A percentile compares a stretch with the other conserved stretches of the same genome.
phyloP scores from a whole-genome alignment of 2,797 vertebrate species.

The Rhynchotus rufescens region DNA sequence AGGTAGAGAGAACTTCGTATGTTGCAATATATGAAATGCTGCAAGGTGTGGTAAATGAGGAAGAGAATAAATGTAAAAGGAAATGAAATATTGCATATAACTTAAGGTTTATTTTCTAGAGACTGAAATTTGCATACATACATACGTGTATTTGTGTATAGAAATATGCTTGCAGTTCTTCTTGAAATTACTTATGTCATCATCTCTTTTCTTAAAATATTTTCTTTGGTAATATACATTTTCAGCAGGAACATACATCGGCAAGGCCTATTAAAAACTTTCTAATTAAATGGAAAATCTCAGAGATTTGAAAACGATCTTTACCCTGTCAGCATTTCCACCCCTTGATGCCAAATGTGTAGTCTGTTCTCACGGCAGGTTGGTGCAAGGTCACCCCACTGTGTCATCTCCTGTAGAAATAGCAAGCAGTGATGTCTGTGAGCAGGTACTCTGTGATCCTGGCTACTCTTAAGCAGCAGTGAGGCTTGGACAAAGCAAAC shows the following conservation, averaged over 20 bases:
- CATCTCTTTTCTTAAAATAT: not conserved
- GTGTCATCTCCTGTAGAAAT: not conserved
- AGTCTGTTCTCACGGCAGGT: not conserved
- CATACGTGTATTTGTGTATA: no score
- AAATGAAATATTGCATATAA: not conserved
- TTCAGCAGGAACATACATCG: rapidly evolving
- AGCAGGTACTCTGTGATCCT: not conserved
- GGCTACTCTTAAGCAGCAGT: not conserved
- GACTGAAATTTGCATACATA: no score
- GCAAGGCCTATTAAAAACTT: not conserved
- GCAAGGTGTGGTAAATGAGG: not conserved
- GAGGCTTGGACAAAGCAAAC: not conserved
- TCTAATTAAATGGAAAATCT: not conserved
- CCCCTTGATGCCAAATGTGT: not conserved
- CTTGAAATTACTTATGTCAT: not conserved
- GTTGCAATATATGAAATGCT: not conserved
- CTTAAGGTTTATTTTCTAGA: not conserved
- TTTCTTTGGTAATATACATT: not conserved
- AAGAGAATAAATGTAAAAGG: not conserved
- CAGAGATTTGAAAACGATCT: not conserved
- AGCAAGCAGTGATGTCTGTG: not conserved
- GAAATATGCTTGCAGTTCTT: not conserved
- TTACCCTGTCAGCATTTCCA: not conserved
- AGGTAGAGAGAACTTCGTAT: not conserved
- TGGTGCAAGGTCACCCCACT: not conserved